These are phyloP conservation scores for Chondrosia reniformis DNA, from an alignment of 37 sponge, comb jelly and placozoan species.

Conservation along the genomic window DNA sequence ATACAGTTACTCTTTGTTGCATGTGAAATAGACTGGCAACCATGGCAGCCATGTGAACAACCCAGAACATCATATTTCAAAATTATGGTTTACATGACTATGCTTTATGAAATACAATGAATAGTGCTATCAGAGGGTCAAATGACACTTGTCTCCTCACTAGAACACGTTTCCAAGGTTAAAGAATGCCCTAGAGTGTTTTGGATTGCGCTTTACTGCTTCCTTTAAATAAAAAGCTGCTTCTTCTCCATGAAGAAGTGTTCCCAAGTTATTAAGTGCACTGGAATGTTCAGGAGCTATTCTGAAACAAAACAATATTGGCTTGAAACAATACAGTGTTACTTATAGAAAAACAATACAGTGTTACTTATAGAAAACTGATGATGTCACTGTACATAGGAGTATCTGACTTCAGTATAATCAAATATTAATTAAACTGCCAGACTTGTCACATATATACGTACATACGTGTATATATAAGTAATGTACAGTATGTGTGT, in stretches of 20 bases:
- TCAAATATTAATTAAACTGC: too few species aligned
- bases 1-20: too few species aligned
- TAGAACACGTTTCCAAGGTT: conserved; percentile 61
- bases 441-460: background rate
- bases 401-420: too few species aligned
- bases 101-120: too few species aligned
- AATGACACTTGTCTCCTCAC: background rate
- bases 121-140: too few species aligned
- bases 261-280: conserved; percentile 88
- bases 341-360: background rate
- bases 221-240: conserved; percentile 56
- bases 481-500: too few species aligned
- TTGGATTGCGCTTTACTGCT: conserved; percentile 68
- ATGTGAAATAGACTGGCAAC: too few species aligned
- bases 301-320: background rate
- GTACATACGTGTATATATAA: background rate
- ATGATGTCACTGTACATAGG: too few species aligned
- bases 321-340: background rate
- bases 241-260: conserved; percentile 54
- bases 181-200: conserved; percentile 73
- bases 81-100: too few species aligned
- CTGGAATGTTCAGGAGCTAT: conserved; percentile 71
- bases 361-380: background rate
- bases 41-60: too few species aligned
- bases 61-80: too few species aligned